A percentile compares a stretch with the other conserved stretches of the same genome.
These are phyloP conservation scores for Galagoides demidoff DNA, from an alignment of 2,797 vertebrate species.

Conservation along the genomic window DNA sequence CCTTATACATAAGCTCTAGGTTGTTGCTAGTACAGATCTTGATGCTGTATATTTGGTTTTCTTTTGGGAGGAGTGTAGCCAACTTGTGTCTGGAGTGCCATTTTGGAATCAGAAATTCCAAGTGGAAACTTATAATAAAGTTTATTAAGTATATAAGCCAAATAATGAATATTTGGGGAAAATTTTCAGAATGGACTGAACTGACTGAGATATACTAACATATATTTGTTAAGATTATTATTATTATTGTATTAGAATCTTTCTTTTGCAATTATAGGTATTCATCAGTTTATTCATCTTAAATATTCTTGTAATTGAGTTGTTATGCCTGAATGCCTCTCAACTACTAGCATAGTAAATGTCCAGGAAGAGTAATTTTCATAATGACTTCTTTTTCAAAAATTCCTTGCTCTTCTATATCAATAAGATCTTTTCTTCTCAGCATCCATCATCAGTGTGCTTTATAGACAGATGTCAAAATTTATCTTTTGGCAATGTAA, in stretches of 20 bases:
- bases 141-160: conserved; percentile 3
- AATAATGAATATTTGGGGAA: neutral
- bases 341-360: neutral
- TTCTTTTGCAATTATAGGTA: neutral
- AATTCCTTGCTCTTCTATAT: neutral
- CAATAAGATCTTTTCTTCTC: neutral
- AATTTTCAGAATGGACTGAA: neutral
- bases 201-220: neutral
- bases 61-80: neutral
- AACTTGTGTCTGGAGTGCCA: neutral
- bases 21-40: neutral
- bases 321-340: neutral
- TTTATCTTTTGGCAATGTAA: conserved; percentile 7
- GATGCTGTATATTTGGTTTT: neutral
- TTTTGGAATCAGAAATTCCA: neutral
- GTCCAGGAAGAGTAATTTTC: neutral
- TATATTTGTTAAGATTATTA: neutral
- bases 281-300: neutral
- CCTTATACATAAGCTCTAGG: neutral
- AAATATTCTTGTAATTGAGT: neutral
- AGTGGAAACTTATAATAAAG: neutral
- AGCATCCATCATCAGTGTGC: neutral
- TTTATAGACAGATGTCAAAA: conserved; percentile 19
- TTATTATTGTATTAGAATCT: neutral
- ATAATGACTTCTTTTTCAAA: conserved; percentile 28